A percentile compares a stretch with the other conserved stretches of the same genome.
phyloP scores from a whole-genome alignment of 2,113 vertebrate species.

The Rhizomys pruinosus region DNA sequence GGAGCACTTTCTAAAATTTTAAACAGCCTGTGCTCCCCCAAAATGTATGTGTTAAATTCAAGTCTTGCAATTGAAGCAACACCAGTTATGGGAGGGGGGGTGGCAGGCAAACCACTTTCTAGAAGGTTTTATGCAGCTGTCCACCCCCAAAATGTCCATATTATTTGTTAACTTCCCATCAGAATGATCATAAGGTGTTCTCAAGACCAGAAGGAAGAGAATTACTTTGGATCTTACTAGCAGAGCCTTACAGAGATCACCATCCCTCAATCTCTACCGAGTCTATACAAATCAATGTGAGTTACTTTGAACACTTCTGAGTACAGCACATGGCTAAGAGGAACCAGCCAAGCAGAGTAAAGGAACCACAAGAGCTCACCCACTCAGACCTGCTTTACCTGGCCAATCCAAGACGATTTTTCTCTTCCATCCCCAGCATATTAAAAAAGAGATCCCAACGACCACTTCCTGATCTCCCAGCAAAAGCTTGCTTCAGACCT shows the following conservation, averaged over 20 bases:
- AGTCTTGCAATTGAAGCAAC: background rate
- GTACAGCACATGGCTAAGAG: background rate
- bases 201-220: background rate
- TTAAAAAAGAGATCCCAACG: conserved; percentile 42
- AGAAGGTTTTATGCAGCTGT: conserved; percentile 59
- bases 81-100: too few species aligned
- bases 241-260: background rate
- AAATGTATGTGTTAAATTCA: too few species aligned
- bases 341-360: background rate
- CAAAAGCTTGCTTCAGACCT: conserved; percentile 54
- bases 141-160: conserved; percentile 46
- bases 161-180: conserved; percentile 44
- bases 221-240: background rate
- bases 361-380: background rate
- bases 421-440: conserved; percentile 20
- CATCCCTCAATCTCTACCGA: background rate
- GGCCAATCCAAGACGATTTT: conserved; percentile 29
- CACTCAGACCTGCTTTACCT: background rate
- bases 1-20: too few species aligned
- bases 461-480: conserved; percentile 67
- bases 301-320: background rate
- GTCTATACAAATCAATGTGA: background rate
- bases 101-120: conserved; percentile 34
- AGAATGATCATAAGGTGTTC: background rate
- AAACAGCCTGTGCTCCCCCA: too few species aligned